Conservation (phyloP, 2,888 invertebrate genomes). For the Griposia aprilina region DNA sequence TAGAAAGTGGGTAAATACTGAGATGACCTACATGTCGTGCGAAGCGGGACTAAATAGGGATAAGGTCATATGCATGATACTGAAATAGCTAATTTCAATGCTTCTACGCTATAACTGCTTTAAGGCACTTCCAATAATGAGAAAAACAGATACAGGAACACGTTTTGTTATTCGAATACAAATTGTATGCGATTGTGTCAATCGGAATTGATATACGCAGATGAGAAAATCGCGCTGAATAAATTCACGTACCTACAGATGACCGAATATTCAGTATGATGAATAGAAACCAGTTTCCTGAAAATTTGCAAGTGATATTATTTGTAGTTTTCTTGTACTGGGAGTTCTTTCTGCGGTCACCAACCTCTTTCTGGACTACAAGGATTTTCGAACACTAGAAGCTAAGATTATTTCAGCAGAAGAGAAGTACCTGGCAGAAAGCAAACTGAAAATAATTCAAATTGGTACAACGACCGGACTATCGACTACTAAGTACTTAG, state of each 20-base stretch:
- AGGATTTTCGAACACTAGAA: background rate
- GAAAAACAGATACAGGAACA: background rate
- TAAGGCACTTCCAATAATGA: background rate
- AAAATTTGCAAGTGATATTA: conserved; percentile 6
- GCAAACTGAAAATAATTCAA: background rate
- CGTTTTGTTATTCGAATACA: background rate
- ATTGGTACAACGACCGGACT: conserved; percentile 2
- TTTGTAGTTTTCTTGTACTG: background rate
- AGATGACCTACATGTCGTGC: background rate
- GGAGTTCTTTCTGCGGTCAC: background rate
- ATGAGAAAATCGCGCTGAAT: background rate
- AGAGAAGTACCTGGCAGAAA: background rate
- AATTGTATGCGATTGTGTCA: background rate
- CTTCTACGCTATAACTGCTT: no score
- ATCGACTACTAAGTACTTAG: background rate
- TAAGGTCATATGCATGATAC: background rate
- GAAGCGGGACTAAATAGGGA: background rate
- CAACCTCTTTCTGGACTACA: background rate
- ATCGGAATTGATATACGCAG: background rate
- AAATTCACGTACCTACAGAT: background rate
- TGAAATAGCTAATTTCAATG: background rate
- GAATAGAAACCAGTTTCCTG: background rate
- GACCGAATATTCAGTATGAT: background rate
- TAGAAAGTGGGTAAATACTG: background rate
- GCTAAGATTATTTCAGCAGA: background rate